Conservation (phyloP, 1,140 invertebrate genomes). For the Monochamus saltuarius region DNA sequence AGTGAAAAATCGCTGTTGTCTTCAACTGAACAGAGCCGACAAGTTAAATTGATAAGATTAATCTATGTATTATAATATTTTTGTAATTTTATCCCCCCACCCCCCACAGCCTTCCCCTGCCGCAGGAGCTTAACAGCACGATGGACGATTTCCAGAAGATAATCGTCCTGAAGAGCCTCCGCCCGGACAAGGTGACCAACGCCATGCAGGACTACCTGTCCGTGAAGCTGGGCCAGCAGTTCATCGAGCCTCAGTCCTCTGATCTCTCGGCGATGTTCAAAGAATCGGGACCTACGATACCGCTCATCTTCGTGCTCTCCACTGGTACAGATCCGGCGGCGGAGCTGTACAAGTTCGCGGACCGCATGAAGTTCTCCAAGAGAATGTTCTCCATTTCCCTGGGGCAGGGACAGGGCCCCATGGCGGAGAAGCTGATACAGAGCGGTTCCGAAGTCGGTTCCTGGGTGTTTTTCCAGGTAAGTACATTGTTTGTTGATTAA, state of each 20-base stretch:
- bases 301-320: conserved; percentile 71
- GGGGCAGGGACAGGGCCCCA: conserved; percentile 70
- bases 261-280: conserved; percentile 63
- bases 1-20: too few relatives aligned
- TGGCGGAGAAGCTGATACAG: conserved; percentile 64
- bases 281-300: conserved; percentile 64
- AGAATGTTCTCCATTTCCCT: conserved; percentile 68
- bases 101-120: conserved; percentile 56
- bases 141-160: conserved; percentile 68
- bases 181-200: conserved; percentile 73
- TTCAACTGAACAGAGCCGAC: too few relatives aligned
- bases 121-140: conserved; percentile 58
- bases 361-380: conserved; percentile 59
- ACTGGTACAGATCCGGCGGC: conserved; percentile 71
- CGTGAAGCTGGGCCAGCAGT: conserved; percentile 62
- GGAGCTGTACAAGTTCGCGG: conserved; percentile 64
- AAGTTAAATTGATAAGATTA: too few relatives aligned
- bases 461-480: conserved; percentile 67
- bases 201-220: conserved; percentile 67
- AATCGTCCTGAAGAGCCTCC: conserved; percentile 68
- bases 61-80: too few relatives aligned
- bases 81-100: too few relatives aligned
- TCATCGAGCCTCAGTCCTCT: conserved; percentile 67
- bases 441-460: conserved; percentile 59
- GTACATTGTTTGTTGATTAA: too few relatives aligned